Conservation (phyloP, 2,797 vertebrate genomes). For the Picus viridis region DNA sequence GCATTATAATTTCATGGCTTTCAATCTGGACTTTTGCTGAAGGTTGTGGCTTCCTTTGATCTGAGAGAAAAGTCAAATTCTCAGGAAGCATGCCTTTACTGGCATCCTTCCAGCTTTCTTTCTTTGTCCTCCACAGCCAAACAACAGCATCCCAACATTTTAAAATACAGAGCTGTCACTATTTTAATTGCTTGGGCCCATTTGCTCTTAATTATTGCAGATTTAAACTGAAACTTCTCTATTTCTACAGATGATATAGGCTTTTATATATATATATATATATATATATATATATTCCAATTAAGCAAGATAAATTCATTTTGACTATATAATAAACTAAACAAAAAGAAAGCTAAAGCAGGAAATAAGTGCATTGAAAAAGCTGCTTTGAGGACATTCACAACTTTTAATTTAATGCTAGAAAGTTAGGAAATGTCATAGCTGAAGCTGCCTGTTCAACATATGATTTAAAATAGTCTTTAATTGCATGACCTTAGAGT, state of each 20-base stretch:
- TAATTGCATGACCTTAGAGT: neutral
- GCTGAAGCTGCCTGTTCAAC: neutral
- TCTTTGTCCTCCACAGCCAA: conserved; percentile 15
- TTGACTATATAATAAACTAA: conserved; percentile 24
- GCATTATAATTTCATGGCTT: conserved; percentile 35
- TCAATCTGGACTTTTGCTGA: conserved; percentile 20
- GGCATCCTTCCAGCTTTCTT: neutral
- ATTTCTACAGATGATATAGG: conserved; percentile 27
- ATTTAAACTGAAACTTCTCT: conserved; percentile 21
- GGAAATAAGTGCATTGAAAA: neutral
- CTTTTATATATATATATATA: neutral
- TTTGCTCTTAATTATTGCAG: conserved; percentile 47
- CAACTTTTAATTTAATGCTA: conserved; percentile 24
- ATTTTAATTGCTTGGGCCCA: neutral
- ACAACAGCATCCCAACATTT: conserved; percentile 1
- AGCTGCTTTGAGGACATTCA: neutral
- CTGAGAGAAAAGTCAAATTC: conserved; percentile 46
- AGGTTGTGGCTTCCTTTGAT: conserved; percentile 34
- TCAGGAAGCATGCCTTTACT: conserved; percentile 3
- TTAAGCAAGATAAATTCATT: conserved; percentile 34
- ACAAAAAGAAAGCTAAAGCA: neutral
- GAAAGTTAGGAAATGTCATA: conserved; percentile 1
- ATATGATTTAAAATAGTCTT: neutral
- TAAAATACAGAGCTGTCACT: conserved; percentile 33
- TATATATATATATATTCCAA: conserved; percentile 12